These are phyloP conservation scores for Pterocles gutturalis DNA, from an alignment of 2,113 vertebrate genomes.

Conservation along the genomic window DNA sequence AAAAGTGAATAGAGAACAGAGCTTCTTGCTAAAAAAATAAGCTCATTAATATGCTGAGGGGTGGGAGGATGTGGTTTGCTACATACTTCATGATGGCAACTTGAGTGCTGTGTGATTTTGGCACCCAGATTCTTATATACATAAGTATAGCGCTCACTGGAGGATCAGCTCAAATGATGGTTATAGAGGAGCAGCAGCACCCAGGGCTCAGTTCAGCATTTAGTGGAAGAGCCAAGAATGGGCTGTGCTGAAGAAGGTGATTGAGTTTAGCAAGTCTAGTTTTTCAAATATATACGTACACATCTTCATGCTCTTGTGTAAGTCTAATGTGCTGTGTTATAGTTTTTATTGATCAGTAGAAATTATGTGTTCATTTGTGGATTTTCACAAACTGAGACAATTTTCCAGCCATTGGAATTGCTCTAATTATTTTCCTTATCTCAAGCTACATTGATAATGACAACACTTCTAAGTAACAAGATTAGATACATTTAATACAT, in stretches of 20 bases:
- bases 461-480: background rate
- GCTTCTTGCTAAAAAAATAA: conserved; percentile 48
- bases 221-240: background rate
- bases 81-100: conserved; percentile 22
- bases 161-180: background rate
- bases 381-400: background rate
- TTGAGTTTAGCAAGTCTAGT: background rate
- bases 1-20: background rate
- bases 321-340: background rate
- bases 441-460: background rate
- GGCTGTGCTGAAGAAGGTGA: background rate
- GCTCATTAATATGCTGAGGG: conserved; percentile 11
- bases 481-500: background rate
- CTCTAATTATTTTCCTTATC: background rate
- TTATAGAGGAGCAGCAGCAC: background rate
- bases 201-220: background rate
- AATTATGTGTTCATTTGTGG: accelerated
- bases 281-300: background rate
- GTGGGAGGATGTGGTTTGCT: background rate
- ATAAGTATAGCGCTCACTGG: background rate
- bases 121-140: background rate
- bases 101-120: conserved; percentile 16
- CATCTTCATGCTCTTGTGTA: background rate
- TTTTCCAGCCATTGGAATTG: background rate
- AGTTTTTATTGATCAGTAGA: background rate